Evolutionary conservation across 2,797 vertebrate genomes (phyloP).

Genomic region (Peromyscus attwateri): DNA sequence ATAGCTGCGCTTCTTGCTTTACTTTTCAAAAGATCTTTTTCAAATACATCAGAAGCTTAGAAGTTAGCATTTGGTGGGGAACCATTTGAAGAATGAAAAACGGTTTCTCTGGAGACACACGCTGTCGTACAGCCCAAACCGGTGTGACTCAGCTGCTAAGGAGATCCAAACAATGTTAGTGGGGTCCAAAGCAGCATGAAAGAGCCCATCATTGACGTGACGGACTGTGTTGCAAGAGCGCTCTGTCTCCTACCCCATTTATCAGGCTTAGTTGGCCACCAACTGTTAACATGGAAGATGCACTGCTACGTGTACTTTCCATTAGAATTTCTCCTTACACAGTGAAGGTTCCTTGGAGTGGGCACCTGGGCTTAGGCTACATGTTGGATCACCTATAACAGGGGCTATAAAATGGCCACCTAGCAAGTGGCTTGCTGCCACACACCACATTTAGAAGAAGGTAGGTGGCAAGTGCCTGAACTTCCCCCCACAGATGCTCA

Average conservation of each 20-base stretch:
- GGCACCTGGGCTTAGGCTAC: background rate
- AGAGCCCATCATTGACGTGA: background rate
- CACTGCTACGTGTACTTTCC: too few species aligned
- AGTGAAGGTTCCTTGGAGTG: background rate
- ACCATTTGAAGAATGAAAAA: background rate
- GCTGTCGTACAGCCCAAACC: background rate
- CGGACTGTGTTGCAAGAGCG: background rate
- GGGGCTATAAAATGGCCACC: background rate
- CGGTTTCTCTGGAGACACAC: background rate
- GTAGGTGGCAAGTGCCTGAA: background rate
- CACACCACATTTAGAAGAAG: background rate
- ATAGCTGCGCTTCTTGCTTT: background rate
- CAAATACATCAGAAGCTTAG: background rate
- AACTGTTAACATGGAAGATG: background rate
- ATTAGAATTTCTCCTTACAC: background rate
- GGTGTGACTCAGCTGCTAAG: background rate
- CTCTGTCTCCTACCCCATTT: background rate
- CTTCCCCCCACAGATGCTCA: background rate
- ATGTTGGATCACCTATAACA: background rate
- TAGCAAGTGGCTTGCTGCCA: background rate
- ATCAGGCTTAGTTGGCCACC: background rate
- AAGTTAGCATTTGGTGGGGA: background rate
- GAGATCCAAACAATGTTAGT: background rate
- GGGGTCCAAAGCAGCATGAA: background rate
- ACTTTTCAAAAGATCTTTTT: background rate